A percentile compares a stretch with the other conserved stretches of the same genome.
Conservation (phyloP, 1,140 invertebrate species). For the Popillia japonica region DNA sequence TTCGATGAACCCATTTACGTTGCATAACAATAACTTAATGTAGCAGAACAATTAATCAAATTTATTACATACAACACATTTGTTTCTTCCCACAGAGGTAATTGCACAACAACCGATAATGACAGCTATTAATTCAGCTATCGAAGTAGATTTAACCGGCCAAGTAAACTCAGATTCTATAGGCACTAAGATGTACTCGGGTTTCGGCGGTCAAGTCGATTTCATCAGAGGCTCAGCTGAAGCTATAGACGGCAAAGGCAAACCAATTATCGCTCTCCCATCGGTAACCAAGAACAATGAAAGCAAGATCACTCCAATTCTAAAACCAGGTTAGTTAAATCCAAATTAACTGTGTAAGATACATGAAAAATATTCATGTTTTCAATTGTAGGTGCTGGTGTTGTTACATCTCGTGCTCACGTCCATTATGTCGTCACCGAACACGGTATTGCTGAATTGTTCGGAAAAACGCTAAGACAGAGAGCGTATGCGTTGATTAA, state of each 20-base stretch:
- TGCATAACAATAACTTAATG: too few relatives aligned
- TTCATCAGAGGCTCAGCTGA: conserved; percentile 94
- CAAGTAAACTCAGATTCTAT: conserved; percentile 94
- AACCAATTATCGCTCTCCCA: conserved; percentile 92
- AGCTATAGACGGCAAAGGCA: conserved; percentile 86
- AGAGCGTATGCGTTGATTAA: conserved; percentile 89
- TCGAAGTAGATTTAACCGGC: conserved; percentile 95
- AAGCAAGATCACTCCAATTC: conserved; percentile 86
- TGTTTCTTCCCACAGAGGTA: conserved; percentile 77
- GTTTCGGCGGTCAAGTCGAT: conserved; percentile 94
- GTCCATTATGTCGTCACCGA: conserved; percentile 95
- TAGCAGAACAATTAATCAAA: too few relatives aligned
- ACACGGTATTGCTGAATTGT: conserved; percentile 88
- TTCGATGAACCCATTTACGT: too few relatives aligned
- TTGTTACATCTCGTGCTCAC: conserved; percentile 91
- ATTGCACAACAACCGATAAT: conserved; percentile 87
- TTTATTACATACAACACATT: conserved; percentile 30
- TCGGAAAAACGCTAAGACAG: conserved; percentile 89
- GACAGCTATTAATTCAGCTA: conserved; percentile 96
- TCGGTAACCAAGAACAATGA: conserved; percentile 87
- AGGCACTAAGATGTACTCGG: conserved; percentile 90
- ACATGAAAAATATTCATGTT: not conserved
- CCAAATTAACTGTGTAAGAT: not conserved
- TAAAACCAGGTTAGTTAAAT: conserved; percentile 75
- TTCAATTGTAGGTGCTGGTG: conserved; percentile 79